These are phyloP conservation scores for Sylvietta virens DNA, from an alignment of 2,113 vertebrate species.

Conservation along the genomic window DNA sequence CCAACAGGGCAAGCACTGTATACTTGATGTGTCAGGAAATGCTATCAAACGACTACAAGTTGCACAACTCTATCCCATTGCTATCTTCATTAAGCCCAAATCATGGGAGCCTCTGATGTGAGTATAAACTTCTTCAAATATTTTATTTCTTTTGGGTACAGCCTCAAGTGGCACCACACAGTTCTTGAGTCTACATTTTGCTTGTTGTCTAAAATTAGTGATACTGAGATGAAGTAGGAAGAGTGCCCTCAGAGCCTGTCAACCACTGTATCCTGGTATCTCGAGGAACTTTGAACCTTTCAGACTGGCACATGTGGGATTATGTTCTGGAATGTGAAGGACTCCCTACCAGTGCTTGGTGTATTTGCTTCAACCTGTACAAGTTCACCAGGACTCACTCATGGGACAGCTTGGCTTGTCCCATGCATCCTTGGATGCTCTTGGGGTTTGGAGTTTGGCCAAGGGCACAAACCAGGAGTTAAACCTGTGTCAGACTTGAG, in stretches of 20 bases:
- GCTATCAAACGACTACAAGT: constrained; percentile 98
- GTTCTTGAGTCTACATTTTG: neutral
- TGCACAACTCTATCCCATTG: constrained; percentile 96
- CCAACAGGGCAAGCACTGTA: constrained; percentile 95
- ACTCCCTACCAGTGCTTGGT: neutral
- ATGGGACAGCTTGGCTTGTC: neutral
- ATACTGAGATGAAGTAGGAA: neutral
- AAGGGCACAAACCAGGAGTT: neutral
- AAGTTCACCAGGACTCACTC: neutral
- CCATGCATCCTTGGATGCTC: neutral
- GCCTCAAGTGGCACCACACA: neutral
- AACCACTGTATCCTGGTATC: neutral
- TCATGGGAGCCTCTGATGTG: constrained; percentile 93
- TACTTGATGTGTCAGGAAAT: constrained; percentile 97
- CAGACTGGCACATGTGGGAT: fast-evolving
- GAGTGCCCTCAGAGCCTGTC: neutral
- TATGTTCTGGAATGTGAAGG: neutral
- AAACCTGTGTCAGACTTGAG: neutral
- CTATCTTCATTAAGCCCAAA: constrained; percentile 97
- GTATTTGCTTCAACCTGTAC: neutral
- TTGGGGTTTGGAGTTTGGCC: neutral
- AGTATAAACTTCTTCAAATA: constrained; percentile 61
- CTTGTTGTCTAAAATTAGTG: neutral
- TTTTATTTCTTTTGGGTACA: neutral
- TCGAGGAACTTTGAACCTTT: neutral